Conservation (phyloP, 2,797 vertebrate species). For the Discoglossus pictus region DNA sequence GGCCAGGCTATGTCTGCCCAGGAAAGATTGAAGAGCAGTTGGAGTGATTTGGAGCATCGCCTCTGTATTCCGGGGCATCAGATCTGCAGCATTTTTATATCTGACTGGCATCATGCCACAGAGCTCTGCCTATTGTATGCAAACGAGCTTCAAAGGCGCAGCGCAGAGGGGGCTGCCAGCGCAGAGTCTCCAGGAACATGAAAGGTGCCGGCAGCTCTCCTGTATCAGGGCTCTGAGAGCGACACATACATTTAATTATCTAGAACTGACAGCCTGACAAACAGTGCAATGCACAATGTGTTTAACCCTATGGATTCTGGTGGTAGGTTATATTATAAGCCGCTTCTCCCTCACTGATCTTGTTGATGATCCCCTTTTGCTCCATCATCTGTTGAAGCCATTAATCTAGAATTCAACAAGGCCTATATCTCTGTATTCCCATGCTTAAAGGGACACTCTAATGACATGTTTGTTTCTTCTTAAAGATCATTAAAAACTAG, state of each 20-base stretch:
- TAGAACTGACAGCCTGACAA: background rate
- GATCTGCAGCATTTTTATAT: background rate
- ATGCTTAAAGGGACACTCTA: no score
- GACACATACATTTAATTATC: constrained; percentile 11
- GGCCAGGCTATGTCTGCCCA: background rate
- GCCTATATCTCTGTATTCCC: no score
- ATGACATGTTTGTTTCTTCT: no score
- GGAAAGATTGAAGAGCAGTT: background rate
- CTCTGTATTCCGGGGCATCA: background rate
- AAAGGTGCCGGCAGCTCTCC: background rate
- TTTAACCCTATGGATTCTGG: no score
- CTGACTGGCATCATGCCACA: background rate
- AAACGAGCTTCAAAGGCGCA: constrained; percentile 7
- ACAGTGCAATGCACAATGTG: no score
- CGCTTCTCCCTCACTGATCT: no score
- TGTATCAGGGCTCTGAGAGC: background rate
- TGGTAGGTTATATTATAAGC: no score
- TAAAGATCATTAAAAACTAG: no score
- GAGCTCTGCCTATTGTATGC: background rate
- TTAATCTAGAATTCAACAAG: no score
- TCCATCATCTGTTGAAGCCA: no score
- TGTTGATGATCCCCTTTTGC: no score
- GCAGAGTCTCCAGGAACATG: background rate
- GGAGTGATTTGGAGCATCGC: background rate
- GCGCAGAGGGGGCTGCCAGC: background rate